Conservation (phyloP, 2,888 invertebrate genomes). For the Tiphia femorata region DNA sequence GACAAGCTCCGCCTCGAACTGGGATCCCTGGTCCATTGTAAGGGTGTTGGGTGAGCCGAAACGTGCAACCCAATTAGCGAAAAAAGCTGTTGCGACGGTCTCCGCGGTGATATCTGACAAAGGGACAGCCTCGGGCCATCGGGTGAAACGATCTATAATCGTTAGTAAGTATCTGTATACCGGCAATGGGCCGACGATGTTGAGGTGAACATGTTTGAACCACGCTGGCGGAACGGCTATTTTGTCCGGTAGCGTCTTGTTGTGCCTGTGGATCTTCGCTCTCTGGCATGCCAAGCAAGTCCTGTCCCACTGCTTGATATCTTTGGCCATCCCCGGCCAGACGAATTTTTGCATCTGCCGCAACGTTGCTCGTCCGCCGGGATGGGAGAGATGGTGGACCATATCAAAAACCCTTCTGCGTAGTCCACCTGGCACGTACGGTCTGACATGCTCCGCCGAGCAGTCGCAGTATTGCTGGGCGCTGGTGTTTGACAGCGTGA, state of each 20-base stretch:
- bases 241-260: constrained; percentile 21
- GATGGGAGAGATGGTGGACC: neutral
- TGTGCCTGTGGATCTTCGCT: constrained; percentile 7
- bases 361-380: neutral
- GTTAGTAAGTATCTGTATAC: too few species aligned
- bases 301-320: neutral
- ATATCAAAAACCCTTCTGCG: neutral
- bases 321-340: neutral
- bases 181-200: too few species aligned
- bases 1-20: too few species aligned
- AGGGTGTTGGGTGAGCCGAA: too few species aligned
- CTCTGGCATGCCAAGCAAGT: neutral
- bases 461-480: neutral
- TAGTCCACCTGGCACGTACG: neutral
- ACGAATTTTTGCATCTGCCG: neutral
- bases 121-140: too few species aligned
- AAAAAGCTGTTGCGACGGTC: too few species aligned
- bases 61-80: too few species aligned
- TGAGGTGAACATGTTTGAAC: too few species aligned
- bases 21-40: too few species aligned
- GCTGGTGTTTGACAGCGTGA: neutral
- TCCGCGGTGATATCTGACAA: too few species aligned
- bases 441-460: neutral
- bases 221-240: too few species aligned
- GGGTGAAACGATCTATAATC: too few species aligned